These are phyloP conservation scores for Caenorhabditis angaria DNA, from an alignment of 2,888 invertebrate species.

Conservation along the genomic window DNA sequence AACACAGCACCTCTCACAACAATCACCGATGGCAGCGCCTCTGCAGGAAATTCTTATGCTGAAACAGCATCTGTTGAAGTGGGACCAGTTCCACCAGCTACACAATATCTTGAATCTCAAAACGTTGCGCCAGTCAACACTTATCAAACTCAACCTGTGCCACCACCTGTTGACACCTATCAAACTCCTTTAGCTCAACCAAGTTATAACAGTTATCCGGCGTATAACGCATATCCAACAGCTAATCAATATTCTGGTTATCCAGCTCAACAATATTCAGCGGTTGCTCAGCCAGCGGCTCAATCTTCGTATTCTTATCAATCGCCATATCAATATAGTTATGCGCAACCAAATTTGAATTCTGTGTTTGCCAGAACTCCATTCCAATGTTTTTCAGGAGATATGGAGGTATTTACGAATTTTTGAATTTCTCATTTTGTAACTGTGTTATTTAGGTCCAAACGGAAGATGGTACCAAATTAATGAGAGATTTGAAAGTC, in stretches of 20 bases:
- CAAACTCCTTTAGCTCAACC: conserved; percentile 12
- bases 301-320: conserved; percentile 28
- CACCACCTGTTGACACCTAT: conserved; percentile 8
- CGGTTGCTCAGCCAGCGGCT: conserved; percentile 38
- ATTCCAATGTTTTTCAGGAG: conserved; percentile 69
- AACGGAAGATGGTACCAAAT: conserved; percentile 60
- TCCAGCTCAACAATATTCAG: conserved; percentile 36
- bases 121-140: conserved; percentile 32
- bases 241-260: conserved; percentile 33
- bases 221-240: conserved; percentile 18
- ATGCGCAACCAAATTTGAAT: conserved; percentile 44
- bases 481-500: conserved; percentile 61
- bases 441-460: conserved; percentile 25
- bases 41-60: conserved; percentile 39
- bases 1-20: conserved; percentile 27
- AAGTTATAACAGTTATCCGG: conserved; percentile 16
- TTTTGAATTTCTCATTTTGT: not conserved
- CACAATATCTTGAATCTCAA: conserved; percentile 33
- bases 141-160: conserved; percentile 7
- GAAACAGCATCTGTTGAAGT: conserved; percentile 36
- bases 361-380: conserved; percentile 45
- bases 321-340: conserved; percentile 33
- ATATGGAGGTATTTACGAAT: conserved; percentile 56
- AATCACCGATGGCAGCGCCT: conserved; percentile 32
- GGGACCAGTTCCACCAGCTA: conserved; percentile 38